phyloP scores from a whole-genome alignment of 1,140 invertebrate species.

The Oryzaephilus surinamensis region DNA sequence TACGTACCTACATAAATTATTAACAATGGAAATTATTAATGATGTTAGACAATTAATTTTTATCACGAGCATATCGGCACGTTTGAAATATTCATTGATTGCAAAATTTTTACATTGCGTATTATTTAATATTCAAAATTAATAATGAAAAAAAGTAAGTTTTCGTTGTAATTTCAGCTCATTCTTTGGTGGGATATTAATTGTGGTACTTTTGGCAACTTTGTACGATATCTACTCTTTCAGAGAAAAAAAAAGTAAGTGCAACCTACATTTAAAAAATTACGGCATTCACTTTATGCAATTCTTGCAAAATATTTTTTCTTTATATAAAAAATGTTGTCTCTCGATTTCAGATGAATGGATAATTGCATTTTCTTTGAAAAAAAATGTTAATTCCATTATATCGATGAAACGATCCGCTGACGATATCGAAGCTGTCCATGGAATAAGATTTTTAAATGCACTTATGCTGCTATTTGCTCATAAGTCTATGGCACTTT shows the following conservation, averaged over 20 bases:
- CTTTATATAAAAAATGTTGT: constrained; percentile 1
- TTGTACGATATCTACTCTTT: too few relatives aligned
- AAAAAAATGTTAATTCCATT: constrained; percentile 48
- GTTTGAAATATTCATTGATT: background rate
- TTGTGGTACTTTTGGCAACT: background rate
- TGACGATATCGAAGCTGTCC: constrained; percentile 51
- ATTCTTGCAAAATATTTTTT: background rate
- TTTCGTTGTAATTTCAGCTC: constrained; percentile 21
- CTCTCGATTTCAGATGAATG: constrained; percentile 23
- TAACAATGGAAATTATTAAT: too few relatives aligned
- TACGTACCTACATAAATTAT: background rate
- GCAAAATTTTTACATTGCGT: background rate
- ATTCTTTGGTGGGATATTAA: constrained; percentile 12
- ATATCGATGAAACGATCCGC: constrained; percentile 38
- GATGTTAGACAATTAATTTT: too few relatives aligned
- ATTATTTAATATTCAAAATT: constrained; percentile 18
- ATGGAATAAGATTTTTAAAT: constrained; percentile 58
- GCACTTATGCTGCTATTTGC: constrained; percentile 52
- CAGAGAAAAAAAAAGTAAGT: constrained; percentile 1
- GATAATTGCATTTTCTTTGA: constrained; percentile 55
- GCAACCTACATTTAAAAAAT: background rate
- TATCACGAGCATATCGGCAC: too few relatives aligned
- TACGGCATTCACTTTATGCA: background rate
- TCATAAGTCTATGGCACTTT: constrained; percentile 64
- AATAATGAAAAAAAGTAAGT: constrained; percentile 22